These are phyloP conservation scores for Phoenicopterus ruber DNA, from an alignment of 2,113 vertebrate genomes.

Conservation along the genomic window DNA sequence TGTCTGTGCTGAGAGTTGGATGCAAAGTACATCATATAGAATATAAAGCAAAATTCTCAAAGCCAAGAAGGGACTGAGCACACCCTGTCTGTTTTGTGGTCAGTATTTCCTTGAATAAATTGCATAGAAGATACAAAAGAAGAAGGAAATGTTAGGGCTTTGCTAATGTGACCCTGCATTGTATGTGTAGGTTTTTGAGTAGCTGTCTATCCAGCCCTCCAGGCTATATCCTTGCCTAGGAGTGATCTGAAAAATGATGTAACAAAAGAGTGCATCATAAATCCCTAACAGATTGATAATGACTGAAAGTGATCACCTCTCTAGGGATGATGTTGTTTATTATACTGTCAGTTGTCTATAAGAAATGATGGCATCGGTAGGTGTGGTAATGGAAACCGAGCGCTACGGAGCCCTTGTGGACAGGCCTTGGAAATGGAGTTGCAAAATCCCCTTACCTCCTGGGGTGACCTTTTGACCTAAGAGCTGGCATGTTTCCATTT, in stretches of 20 bases:
- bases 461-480: background rate
- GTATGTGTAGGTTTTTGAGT: background rate
- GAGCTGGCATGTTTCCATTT: background rate
- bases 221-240: background rate
- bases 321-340: background rate
- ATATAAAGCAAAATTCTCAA: background rate
- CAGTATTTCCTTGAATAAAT: slow-evolving; percentile 19
- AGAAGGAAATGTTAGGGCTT: background rate
- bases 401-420: background rate
- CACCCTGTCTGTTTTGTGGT: slow-evolving; percentile 14
- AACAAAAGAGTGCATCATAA: background rate
- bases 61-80: background rate
- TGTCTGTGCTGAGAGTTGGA: background rate
- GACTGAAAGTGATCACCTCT: background rate
- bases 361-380: background rate
- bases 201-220: background rate
- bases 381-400: background rate
- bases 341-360: background rate
- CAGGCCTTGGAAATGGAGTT: background rate
- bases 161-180: background rate
- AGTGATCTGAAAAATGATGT: background rate
- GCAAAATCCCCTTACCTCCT: background rate
- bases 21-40: background rate
- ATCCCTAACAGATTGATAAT: background rate
- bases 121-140: background rate